Percentiles rank a stretch among this genome's conserved stretches.
Conservation (phyloP, 2,888 invertebrate genomes). For the Corythucha ciliata region DNA sequence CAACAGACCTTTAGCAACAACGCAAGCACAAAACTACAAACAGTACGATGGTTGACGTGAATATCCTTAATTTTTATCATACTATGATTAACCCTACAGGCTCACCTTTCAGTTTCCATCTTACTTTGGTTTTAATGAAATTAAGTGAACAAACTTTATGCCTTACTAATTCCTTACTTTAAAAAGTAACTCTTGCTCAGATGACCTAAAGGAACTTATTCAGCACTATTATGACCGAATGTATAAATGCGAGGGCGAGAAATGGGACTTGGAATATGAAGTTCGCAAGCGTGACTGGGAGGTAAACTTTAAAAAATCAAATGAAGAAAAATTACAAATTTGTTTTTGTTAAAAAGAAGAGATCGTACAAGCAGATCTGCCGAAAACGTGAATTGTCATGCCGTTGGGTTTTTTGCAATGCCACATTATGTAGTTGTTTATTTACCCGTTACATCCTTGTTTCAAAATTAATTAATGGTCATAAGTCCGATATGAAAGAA, state of each 20-base stretch:
- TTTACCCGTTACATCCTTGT: too few species aligned
- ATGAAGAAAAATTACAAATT: neutral
- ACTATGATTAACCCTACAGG: too few species aligned
- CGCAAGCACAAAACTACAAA: too few species aligned
- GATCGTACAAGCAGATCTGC: neutral
- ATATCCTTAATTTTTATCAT: constrained; percentile 1
- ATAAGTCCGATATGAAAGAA: too few species aligned
- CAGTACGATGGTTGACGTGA: neutral
- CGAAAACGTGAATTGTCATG: neutral
- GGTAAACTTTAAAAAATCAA: constrained; percentile 52
- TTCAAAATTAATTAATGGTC: too few species aligned
- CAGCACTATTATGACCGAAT: constrained; percentile 95
- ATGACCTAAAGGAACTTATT: constrained; percentile 51
- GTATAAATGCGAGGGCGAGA: constrained; percentile 96
- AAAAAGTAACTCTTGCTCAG: constrained; percentile 24
- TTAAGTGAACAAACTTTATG: too few species aligned
- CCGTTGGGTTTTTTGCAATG: neutral
- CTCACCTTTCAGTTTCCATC: too few species aligned
- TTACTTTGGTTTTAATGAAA: too few species aligned
- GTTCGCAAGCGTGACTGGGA: constrained; percentile 99
- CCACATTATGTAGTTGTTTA: too few species aligned
- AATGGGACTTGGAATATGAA: constrained; percentile 99
- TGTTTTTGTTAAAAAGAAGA: constrained; percentile 1
- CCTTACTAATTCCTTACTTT: too few species aligned
- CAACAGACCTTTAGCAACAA: too few species aligned